Percentiles rank a stretch among this genome's conserved stretches.
Conservation (phyloP, 2,797 vertebrate species). For the Chiloscyllium punctatum region DNA sequence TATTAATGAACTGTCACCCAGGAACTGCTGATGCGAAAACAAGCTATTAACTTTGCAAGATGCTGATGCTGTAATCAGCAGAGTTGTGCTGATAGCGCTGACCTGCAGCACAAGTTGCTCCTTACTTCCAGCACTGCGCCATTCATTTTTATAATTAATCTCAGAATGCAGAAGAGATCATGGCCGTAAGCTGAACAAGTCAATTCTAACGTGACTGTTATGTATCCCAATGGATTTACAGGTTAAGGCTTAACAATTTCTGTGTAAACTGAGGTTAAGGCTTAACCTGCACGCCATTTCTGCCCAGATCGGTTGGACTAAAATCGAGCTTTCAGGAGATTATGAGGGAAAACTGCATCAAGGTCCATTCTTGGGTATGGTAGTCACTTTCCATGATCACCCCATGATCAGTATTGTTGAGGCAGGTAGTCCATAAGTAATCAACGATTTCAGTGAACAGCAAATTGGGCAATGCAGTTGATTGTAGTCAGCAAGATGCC, state of each 20-base stretch:
- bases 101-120: background rate
- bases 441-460: background rate
- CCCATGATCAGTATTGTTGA: background rate
- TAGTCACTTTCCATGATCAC: no score
- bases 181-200: conserved; percentile 3
- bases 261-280: background rate
- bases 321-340: background rate
- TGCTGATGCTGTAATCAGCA: background rate
- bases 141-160: background rate
- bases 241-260: conserved; percentile 11
- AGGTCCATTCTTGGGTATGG: background rate
- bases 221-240: background rate
- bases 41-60: conserved; percentile 20
- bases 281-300: background rate
- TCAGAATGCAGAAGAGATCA: background rate
- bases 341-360: background rate
- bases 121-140: background rate
- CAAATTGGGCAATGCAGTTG: no score
- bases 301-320: background rate
- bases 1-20: conserved; percentile 24
- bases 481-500: no score
- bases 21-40: background rate
- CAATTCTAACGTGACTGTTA: background rate
- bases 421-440: background rate
- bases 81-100: background rate